Conservation (phyloP, 2,888 invertebrate species). For the Ophraella communa region DNA sequence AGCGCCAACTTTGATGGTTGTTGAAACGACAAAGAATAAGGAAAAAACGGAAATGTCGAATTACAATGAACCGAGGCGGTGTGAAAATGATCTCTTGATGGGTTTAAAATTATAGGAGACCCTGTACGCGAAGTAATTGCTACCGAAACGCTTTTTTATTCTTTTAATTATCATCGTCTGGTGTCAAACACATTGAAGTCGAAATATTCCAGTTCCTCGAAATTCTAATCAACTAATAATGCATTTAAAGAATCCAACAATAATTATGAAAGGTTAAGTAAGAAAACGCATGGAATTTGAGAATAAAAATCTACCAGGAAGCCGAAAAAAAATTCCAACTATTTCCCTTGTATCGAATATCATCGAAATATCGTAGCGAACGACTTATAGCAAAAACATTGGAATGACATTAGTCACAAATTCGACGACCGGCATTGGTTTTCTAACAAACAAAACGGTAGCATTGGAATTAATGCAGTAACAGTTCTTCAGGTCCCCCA, state of each 20-base stretch:
- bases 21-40: constrained; percentile 52
- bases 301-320: constrained; percentile 9
- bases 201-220: no score
- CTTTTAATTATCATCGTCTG: constrained; percentile 15
- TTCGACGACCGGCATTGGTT: constrained; percentile 30
- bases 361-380: constrained; percentile 25
- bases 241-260: neutral
- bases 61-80: constrained; percentile 57
- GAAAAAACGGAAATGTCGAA: constrained; percentile 59
- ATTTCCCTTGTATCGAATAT: constrained; percentile 29
- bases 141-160: constrained; percentile 29
- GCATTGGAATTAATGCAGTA: constrained; percentile 45
- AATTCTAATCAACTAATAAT: neutral
- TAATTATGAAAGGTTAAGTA: neutral
- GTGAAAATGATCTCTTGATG: constrained; percentile 60
- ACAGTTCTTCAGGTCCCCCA: constrained; percentile 42
- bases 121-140: constrained; percentile 31
- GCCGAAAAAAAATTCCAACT: constrained; percentile 13
- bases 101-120: constrained; percentile 56
- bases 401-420: constrained; percentile 41
- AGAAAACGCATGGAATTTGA: neutral
- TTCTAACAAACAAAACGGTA: constrained; percentile 37
- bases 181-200: constrained; percentile 15
- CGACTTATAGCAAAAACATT: constrained; percentile 34
- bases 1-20: constrained; percentile 17